Evolutionary conservation across 2,113 vertebrate species (phyloP).

Genomic region (Labeo rohita): DNA sequence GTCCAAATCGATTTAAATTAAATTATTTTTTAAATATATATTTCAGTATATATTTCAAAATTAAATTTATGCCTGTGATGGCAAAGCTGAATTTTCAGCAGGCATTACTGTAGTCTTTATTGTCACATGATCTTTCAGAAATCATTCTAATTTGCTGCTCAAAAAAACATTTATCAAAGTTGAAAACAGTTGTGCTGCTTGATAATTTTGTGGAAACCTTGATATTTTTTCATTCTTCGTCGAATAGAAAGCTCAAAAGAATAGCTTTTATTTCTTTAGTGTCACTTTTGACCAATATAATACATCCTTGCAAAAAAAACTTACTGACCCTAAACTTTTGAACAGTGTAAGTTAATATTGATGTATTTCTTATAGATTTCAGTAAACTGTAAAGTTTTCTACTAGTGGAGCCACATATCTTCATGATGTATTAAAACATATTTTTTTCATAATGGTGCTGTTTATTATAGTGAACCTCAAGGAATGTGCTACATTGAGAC

Average conservation of each 20-base stretch:
- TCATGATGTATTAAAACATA: neutral
- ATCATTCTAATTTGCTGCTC: neutral
- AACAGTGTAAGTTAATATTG: neutral
- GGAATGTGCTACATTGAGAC: slow-evolving; percentile 99
- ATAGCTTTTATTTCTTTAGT: neutral
- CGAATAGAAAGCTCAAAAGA: neutral
- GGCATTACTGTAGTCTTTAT: too few species aligned
- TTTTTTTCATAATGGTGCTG: slow-evolving; percentile 30
- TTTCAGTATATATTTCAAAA: neutral
- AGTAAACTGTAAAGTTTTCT: neutral
- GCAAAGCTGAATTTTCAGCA: neutral
- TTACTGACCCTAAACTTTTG: neutral
- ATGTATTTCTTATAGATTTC: neutral
- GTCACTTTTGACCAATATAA: neutral
- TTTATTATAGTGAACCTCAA: slow-evolving; percentile 89
- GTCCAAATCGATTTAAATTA: neutral
- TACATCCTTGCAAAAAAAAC: neutral
- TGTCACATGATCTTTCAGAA: neutral
- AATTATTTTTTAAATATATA: too few species aligned
- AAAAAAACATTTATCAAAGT: too few species aligned
- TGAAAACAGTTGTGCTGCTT: too few species aligned
- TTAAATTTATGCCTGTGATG: neutral
- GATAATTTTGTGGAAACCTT: neutral
- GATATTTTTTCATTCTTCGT: neutral
- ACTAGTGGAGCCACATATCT: neutral